phyloP scores from a whole-genome alignment of 2,113 vertebrate species.

The Zosterops hypoxanthus region DNA sequence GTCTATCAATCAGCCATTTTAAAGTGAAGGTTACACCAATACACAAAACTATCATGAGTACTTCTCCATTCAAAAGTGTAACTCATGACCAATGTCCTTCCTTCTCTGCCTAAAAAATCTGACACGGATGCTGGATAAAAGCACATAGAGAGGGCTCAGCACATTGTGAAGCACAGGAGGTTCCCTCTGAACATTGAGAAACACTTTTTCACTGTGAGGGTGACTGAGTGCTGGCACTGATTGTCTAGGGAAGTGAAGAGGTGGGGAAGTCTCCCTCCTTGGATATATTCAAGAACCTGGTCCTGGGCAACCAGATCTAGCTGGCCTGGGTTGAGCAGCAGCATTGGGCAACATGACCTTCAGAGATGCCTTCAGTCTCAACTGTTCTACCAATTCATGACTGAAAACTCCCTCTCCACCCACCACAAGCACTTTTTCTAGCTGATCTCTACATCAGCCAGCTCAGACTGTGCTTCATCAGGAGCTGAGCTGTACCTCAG shows the following conservation, averaged over 20 bases:
- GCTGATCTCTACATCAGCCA: background rate
- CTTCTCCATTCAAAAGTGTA: background rate
- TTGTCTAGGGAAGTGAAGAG: background rate
- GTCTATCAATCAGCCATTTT: background rate
- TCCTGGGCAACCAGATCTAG: background rate
- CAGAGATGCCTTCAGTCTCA: background rate
- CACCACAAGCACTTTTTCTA: background rate
- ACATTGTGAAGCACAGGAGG: background rate
- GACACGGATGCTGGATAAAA: background rate
- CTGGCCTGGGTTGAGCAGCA: background rate
- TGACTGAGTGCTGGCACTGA: background rate
- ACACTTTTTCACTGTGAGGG: background rate
- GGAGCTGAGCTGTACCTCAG: background rate
- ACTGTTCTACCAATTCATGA: background rate
- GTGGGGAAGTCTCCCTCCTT: background rate
- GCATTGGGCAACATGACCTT: background rate
- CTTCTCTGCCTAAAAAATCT: background rate
- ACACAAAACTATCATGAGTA: background rate
- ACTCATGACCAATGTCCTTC: background rate
- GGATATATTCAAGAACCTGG: background rate
- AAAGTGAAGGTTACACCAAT: background rate
- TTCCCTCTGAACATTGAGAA: background rate
- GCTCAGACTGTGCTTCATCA: background rate
- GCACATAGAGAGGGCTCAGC: background rate
- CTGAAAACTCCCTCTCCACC: background rate